These are phyloP conservation scores for Phoeniculus purpureus DNA, from an alignment of 2,797 vertebrate genomes.

Conservation along the genomic window DNA sequence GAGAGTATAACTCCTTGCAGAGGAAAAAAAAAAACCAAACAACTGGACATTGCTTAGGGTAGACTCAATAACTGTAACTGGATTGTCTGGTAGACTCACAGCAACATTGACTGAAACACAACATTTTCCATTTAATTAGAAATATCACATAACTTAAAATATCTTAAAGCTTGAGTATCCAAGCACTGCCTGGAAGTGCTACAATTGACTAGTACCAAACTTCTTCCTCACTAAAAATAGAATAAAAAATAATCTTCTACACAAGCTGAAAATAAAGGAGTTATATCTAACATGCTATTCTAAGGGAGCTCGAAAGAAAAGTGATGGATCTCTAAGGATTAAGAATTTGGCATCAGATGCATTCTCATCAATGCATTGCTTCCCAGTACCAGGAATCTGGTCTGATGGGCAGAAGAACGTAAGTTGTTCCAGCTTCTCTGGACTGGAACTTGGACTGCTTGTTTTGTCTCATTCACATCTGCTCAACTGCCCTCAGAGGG, in stretches of 20 bases:
- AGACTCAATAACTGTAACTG: neutral
- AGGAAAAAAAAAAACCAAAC: neutral
- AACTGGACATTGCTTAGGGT: neutral
- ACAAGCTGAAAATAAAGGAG: constrained; percentile 34
- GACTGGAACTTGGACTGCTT: neutral
- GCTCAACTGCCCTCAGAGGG: neutral
- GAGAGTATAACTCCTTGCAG: neutral
- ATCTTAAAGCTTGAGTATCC: neutral
- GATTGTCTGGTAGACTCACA: neutral
- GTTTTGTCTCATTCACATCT: neutral
- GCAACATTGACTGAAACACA: neutral
- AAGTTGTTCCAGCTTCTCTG: neutral
- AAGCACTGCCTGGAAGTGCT: neutral
- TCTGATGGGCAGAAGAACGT: neutral
- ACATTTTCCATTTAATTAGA: neutral
- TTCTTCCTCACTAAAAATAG: constrained; percentile 41
- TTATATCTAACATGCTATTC: constrained; percentile 9
- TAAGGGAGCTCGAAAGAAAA: constrained; percentile 10
- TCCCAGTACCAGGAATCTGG: neutral
- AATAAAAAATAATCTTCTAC: constrained; percentile 23
- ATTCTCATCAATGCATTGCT: neutral
- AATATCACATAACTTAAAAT: neutral
- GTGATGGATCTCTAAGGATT: neutral
- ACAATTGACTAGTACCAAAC: constrained; percentile 28
- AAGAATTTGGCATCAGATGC: neutral